These are phyloP conservation scores for Clistopyga incitator DNA, from an alignment of 2,888 invertebrate species.

Conservation along the genomic window DNA sequence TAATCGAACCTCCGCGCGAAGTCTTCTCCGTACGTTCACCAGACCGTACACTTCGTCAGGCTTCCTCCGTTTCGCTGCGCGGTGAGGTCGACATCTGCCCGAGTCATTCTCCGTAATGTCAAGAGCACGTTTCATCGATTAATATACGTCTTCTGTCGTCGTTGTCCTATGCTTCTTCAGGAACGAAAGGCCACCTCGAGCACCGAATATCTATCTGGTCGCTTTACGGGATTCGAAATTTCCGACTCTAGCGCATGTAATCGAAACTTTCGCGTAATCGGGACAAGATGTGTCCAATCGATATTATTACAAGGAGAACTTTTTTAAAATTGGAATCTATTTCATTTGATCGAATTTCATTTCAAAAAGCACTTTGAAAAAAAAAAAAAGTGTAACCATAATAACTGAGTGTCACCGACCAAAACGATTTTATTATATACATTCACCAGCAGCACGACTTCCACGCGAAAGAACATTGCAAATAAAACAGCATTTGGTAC, in stretches of 20 bases:
- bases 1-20: constrained; percentile 67
- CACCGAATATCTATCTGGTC: constrained; percentile 30
- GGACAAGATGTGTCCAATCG: background rate
- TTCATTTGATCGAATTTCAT: too few relatives aligned
- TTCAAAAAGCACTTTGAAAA: background rate
- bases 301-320: background rate
- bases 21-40: constrained; percentile 40
- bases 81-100: constrained; percentile 70
- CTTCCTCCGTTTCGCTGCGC: constrained; percentile 46
- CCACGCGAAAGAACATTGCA: background rate
- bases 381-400: background rate
- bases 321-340: too few relatives aligned
- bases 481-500: background rate
- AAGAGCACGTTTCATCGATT: constrained; percentile 71
- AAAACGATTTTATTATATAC: too few relatives aligned
- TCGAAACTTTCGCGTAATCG: background rate
- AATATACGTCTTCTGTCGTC: constrained; percentile 61
- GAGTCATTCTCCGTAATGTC: constrained; percentile 70
- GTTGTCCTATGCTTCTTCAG: constrained; percentile 36
- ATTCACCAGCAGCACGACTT: background rate
- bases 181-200: constrained; percentile 28
- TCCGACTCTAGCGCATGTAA: background rate
- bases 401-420: background rate
- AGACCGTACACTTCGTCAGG: constrained; percentile 54
- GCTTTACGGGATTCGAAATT: constrained; percentile 5